Base-by-base conservation (phyloP, 1,140 invertebrate genomes). In the Grapholita molesta region DNA sequence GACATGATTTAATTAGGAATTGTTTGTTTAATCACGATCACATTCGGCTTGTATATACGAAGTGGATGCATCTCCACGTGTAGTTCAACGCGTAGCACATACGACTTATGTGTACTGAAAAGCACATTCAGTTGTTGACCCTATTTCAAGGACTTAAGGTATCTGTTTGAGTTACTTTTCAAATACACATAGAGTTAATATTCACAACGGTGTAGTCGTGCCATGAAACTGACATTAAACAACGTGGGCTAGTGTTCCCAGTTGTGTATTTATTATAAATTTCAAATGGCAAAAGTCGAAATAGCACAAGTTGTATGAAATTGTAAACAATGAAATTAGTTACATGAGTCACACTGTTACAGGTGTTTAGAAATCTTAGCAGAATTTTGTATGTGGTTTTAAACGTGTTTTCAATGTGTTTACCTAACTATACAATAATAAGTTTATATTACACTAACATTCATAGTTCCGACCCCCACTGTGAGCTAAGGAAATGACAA, bases 261-360 rank as follows among this genome's bases (percentile, higher is more conserved):
- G 24, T 61, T 61, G 25, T 28, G 55, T 61, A 61, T 61, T 61
- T 28, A 28, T 61, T 61, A 32, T 30, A 28, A 61, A 28, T 61
- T 61, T 32, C 55, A 28, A 61, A 61, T 30, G 25, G 55, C 24
- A 25, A 61, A 30, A 61, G 55, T 61, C 30, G 55, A 61, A 61
- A 61, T 30, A 25, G 25, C 55, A 61, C 24, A 32, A 32, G 55
- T 61, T 61, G 55, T 57, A 57, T 23, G 53, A 23, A 57, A 57
- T 28, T 57, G 53, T 61, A 61, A 61, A 61, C 25, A 28, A 11
- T n/a, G 25, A 61, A 61, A 61, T 61, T 61, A 28, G 55, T 32
- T 61, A 61, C 55, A 61, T 61, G 55, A 61, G 24, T 61, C 55
- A 61, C 24, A 18, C 42, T 2, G 42, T 18, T 48, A 57, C 53